Percentiles rank a stretch among this genome's conserved stretches.
These are phyloP conservation scores for Hepsetus odoe DNA, from an alignment of 2,113 vertebrate genomes.

Conservation along the genomic window DNA sequence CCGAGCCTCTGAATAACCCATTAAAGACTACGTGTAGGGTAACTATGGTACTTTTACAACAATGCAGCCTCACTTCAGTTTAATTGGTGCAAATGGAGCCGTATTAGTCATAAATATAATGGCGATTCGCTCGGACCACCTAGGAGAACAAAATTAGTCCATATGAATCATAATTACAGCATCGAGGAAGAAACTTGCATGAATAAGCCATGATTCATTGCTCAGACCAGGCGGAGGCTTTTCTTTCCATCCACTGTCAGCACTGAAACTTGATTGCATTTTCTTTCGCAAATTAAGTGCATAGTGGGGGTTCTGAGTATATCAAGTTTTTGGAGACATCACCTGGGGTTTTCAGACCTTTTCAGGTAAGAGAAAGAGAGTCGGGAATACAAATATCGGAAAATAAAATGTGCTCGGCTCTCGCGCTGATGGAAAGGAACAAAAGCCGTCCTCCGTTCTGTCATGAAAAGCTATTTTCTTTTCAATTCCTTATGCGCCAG, in stretches of 20 bases:
- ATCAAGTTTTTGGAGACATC: conserved; percentile 4
- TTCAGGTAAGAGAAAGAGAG: conserved; percentile 19
- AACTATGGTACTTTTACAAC: neutral
- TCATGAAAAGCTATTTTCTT: conserved; percentile 61
- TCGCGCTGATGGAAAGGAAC: conserved; percentile 54
- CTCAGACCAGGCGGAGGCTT: neutral
- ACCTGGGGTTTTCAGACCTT: conserved; percentile 40
- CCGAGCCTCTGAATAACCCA: neutral
- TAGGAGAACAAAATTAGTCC: conserved; percentile 33
- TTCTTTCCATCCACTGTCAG: neutral
- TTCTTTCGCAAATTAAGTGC: conserved; percentile 10
- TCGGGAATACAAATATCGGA: conserved; percentile 46
- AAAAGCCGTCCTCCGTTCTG: conserved; percentile 48
- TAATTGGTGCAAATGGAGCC: conserved; percentile 22
- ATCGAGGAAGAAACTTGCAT: conserved; percentile 3
- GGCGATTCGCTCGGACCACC: conserved; percentile 35
- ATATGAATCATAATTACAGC: conserved; percentile 50
- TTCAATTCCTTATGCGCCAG: conserved; percentile 47
- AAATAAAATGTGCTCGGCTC: conserved; percentile 15
- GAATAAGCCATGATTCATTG: conserved; percentile 37
- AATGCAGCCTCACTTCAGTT: conserved; percentile 22
- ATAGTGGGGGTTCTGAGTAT: conserved; percentile 16
- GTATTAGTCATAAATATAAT: conserved; percentile 39
- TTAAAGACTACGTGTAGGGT: neutral
- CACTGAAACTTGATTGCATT: conserved; percentile 40